These are phyloP conservation scores for Patiria pectinifera DNA, from an alignment of 53 echinoderm and acorn worm genomes.

Conservation along the genomic window DNA sequence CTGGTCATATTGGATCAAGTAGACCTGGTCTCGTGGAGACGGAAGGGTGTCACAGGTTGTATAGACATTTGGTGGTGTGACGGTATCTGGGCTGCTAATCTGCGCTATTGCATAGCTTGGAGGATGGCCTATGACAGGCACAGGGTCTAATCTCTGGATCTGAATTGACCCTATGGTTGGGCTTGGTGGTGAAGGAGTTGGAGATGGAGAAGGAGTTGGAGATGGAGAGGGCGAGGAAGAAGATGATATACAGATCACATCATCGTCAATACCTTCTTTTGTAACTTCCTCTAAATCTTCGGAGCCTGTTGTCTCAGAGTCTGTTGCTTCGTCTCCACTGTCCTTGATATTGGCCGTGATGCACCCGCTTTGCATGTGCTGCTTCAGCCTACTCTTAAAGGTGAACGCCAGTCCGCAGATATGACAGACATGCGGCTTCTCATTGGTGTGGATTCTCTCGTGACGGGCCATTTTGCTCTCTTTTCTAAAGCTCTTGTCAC, in stretches of 20 bases:
- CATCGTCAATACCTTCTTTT: not conserved
- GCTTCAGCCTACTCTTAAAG: not conserved
- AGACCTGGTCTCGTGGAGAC: not conserved
- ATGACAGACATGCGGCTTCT: conserved; percentile 18
- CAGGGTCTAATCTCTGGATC: conserved; percentile 30
- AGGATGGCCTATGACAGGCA: not conserved
- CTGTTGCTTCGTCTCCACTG: not conserved
- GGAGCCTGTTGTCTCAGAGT: not conserved
- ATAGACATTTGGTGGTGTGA: not conserved
- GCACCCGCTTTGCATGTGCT: not conserved
- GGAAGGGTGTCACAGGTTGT: not conserved
- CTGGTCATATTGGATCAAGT: conserved; percentile 43
- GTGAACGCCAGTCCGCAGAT: conserved; percentile 14
- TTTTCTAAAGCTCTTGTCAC: conserved; percentile 61
- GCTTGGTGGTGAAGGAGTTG: conserved; percentile 1
- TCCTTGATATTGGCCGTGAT: not conserved
- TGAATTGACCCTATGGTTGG: conserved; percentile 22
- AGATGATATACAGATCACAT: conserved; percentile 13
- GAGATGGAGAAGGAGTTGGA: conserved; percentile 15
- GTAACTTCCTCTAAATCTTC: not conserved
- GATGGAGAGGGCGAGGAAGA: conserved; percentile 30
- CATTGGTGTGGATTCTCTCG: conserved; percentile 15
- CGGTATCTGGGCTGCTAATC: not conserved
- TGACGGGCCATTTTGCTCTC: conserved; percentile 2
- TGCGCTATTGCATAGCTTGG: not conserved